Evolutionary conservation across 2,888 invertebrate genomes (phyloP), one percentile per base, ranked within the genome.

Genomic region (Heteromurus nitidus): DNA sequence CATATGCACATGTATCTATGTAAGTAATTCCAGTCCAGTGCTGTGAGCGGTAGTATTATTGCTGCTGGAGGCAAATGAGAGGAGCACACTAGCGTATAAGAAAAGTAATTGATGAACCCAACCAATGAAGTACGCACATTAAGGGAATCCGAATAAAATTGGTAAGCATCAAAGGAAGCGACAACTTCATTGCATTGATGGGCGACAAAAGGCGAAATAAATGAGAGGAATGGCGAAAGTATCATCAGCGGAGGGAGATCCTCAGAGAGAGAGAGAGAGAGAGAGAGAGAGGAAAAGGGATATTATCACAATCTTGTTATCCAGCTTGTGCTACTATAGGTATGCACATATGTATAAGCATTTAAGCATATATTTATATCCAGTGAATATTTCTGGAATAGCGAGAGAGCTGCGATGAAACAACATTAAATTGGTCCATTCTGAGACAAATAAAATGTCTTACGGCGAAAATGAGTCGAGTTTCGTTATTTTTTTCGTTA

Each of bases 401-500:
- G 36, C 20, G 7, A 16, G 22, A 24, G 7, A 55, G 5, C 22
- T 3, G 60, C 28, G 30, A 60, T 60, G 44, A 18, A 72, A 26
- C 58, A 72, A 13, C 26, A 60, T 60, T 60, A 60, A 69, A 60
- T 72, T 60, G 60, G 55, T 72, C 70, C 44, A 72, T 72, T 72
- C 44, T 31, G 44, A 44, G 42, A 60, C 70, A 70, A 55, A 70
- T 58, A 70, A 44, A 72, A 69, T 72, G 24, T 72, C 70, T 44
- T 69, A 53, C 55, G 69, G 69, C 5, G 16, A 36, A 55, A 69
- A 69, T 69, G 30, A 69, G 58, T 42, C 1, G 16, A 22, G 22
- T 58, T 36, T 36, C 22, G 16, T 68, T 36, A 9, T 13, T 36
- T 13, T 36, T 13, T 9, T 36, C 36, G 13, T 13, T 36, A 7